Conservation (phyloP, 2,888 invertebrate species). For the Patella pellucida region DNA sequence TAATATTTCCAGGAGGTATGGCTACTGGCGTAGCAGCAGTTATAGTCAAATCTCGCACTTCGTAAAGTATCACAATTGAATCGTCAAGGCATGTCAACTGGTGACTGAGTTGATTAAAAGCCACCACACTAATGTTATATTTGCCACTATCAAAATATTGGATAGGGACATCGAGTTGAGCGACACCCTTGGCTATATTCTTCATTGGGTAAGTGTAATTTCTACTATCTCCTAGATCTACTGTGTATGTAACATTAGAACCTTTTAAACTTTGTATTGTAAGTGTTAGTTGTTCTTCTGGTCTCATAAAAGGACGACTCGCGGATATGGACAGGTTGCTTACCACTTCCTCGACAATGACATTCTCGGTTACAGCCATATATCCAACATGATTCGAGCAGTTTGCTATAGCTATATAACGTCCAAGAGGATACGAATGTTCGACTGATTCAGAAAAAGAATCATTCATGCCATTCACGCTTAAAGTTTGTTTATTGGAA, state of each 20-base stretch:
- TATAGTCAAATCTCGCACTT: conserved; percentile 35
- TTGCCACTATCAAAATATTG: conserved; percentile 31
- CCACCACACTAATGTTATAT: conserved; percentile 33
- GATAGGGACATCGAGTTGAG: conserved; percentile 27
- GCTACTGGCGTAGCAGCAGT: conserved; percentile 31
- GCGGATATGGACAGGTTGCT: conserved; percentile 31
- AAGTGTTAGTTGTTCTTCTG: conserved; percentile 33
- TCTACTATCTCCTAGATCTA: conserved; percentile 34
- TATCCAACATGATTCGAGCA: conserved; percentile 44
- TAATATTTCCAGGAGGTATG: conserved; percentile 35
- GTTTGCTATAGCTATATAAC: conserved; percentile 31
- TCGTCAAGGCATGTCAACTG: conserved; percentile 16
- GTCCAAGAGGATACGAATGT: conserved; percentile 39
- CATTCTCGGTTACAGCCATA: conserved; percentile 20
- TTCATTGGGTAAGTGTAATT: conserved; percentile 25
- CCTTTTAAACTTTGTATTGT: conserved; percentile 36
- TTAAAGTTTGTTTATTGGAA: conserved; percentile 13
- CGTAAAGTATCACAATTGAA: conserved; percentile 38
- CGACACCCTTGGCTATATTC: conserved; percentile 36
- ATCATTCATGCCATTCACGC: conserved; percentile 20
- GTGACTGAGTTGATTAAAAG: conserved; percentile 32
- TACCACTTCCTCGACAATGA: conserved; percentile 41
- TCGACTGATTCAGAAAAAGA: conserved; percentile 14
- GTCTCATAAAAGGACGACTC: conserved; percentile 25
- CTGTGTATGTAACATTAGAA: conserved; percentile 36